phyloP scores from a whole-genome alignment of 2,888 invertebrate genomes.

The Desoria tigrina region DNA sequence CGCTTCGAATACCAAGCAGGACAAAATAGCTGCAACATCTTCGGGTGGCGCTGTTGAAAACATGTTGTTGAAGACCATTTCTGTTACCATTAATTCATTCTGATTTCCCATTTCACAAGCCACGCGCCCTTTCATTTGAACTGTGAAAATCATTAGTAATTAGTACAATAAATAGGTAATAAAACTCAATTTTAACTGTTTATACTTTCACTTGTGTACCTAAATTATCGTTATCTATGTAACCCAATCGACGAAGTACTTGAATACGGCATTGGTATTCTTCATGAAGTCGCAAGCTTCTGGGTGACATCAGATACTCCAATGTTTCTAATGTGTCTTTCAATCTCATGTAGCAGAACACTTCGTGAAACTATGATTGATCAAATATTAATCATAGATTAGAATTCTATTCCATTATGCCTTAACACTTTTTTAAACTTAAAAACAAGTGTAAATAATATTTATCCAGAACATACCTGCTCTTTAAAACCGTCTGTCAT shows the following conservation, averaged over 20 bases:
- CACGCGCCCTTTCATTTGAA: constrained; percentile 78
- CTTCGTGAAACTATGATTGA: constrained; percentile 70
- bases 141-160: too few species aligned
- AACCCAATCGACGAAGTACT: constrained; percentile 74
- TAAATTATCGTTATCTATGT: constrained; percentile 72
- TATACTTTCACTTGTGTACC: constrained; percentile 59
- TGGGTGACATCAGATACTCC: constrained; percentile 76
- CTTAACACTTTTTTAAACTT: too few species aligned
- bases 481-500: background rate
- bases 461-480: constrained; percentile 9
- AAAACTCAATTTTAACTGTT: too few species aligned
- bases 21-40: constrained; percentile 91
- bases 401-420: too few species aligned
- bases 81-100: constrained; percentile 90
- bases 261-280: constrained; percentile 82
- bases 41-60: constrained; percentile 81
- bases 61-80: constrained; percentile 81
- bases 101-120: constrained; percentile 81
- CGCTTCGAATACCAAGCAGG: constrained; percentile 89
- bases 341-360: constrained; percentile 61
- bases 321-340: constrained; percentile 68
- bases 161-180: constrained; percentile 2
- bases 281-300: constrained; percentile 81
- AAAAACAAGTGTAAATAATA: too few species aligned
- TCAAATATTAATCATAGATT: too few species aligned